Percentiles rank a stretch among this genome's conserved stretches.
These are phyloP conservation scores for Nematopogon swammerdamellus DNA, from an alignment of 2,888 invertebrate species.

Conservation along the genomic window DNA sequence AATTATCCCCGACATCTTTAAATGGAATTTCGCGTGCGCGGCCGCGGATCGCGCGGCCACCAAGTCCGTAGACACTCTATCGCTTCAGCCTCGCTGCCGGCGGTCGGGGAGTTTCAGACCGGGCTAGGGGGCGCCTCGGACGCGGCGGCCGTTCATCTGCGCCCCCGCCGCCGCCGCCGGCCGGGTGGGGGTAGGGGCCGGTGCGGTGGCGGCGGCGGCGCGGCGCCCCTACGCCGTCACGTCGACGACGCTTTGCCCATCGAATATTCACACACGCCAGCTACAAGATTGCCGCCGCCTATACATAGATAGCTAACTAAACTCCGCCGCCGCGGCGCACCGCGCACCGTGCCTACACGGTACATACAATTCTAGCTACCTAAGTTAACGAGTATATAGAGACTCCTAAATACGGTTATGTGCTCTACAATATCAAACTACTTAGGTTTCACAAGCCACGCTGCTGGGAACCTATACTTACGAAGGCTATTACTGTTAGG, in stretches of 20 bases:
- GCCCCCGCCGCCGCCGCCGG: slow-evolving; percentile 27
- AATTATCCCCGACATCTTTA: slow-evolving; percentile 55
- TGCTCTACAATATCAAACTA: too few species aligned
- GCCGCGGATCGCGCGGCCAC: slow-evolving; percentile 32
- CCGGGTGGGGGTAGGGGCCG: slow-evolving; percentile 3
- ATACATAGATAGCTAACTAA: too few species aligned
- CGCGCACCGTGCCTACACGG: too few species aligned
- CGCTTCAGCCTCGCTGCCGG: background rate
- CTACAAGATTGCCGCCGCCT: background rate
- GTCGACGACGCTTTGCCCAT: background rate
- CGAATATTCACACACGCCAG: background rate
- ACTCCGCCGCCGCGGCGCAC: too few species aligned
- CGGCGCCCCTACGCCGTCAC: background rate
- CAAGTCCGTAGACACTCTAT: slow-evolving; percentile 26
- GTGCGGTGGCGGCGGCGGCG: background rate
- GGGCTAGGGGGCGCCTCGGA: slow-evolving; percentile 34
- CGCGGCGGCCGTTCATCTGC: slow-evolving; percentile 48
- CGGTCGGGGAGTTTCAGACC: background rate
- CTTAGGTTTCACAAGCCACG: too few species aligned
- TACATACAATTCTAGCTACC: too few species aligned
- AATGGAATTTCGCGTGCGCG: slow-evolving; percentile 41
- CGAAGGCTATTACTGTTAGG: too few species aligned
- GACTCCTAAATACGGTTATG: too few species aligned
- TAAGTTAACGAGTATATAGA: too few species aligned
- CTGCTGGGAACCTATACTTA: too few species aligned